Conservation (phyloP, 64 coral and sea anemone species). For the Montipora foliosa region DNA sequence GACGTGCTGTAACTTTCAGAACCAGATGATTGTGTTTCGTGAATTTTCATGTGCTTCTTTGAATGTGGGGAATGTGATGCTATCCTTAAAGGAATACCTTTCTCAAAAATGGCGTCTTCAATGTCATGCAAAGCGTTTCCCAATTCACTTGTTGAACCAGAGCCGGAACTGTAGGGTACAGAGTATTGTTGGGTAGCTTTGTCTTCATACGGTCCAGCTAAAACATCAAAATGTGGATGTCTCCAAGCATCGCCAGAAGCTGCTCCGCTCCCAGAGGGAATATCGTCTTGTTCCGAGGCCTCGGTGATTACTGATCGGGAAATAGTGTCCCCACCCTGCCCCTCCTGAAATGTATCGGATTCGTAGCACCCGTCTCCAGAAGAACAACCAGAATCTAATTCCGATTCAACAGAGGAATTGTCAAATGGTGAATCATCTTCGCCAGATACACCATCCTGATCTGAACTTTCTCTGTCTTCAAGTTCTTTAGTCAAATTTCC, state of each 20-base stretch:
- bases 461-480: not conserved
- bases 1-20: slow-evolving; percentile 2
- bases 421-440: slow-evolving; percentile 49
- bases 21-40: slow-evolving; percentile 18
- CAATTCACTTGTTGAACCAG: not conserved
- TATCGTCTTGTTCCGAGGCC: not conserved
- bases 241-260: slow-evolving; percentile 24
- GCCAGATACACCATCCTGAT: not conserved
- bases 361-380: slow-evolving; percentile 27
- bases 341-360: slow-evolving; percentile 20
- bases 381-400: slow-evolving; percentile 40
- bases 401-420: slow-evolving; percentile 23
- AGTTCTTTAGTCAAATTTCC: not conserved
- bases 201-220: slow-evolving; percentile 36
- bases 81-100: slow-evolving; percentile 31
- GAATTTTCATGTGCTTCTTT: not conserved
- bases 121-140: slow-evolving; percentile 15
- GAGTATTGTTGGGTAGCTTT: not conserved
- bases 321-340: not conserved
- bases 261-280: slow-evolving; percentile 26
- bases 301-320: slow-evolving; percentile 42
- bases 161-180: not conserved
- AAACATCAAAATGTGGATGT: slow-evolving; percentile 9
- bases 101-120: slow-evolving; percentile 77
- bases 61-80: not conserved